Base-by-base conservation (phyloP, 2,888 invertebrate species). In the Dendrolimus pini region DNA sequence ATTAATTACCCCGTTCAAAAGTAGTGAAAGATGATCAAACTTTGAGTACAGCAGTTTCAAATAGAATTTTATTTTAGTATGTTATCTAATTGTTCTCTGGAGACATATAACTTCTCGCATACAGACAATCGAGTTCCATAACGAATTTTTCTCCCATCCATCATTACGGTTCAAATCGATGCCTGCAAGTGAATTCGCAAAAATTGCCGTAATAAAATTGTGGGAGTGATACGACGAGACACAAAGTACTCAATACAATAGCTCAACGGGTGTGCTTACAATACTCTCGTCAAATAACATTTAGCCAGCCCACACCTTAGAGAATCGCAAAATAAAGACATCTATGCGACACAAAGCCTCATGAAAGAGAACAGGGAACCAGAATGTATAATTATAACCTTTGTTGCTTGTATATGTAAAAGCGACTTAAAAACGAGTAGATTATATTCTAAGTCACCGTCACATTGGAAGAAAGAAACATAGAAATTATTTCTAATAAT, bases 241-340 rank as follows among this genome's bases (percentile, higher is more conserved):
- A 83, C 76, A 84, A 80, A 78, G 75, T 72, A 41, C 58, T 52
- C 41, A 12, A 41, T 52, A 87, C 85, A 89, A 90, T 70, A 70
- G 78, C 89, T n/a, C 89, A 65, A 74, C 89, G 75, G 89, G 88
- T 80, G 86, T 78, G 80, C 88, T 82, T 76, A 88, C 88, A 84
- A 85, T 83, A 75, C 80, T 77, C 78, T 89, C 87, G 86, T 90
- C 88, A 89, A 89, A 89, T 89, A 89, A 87, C 89, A 84, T 89
- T 89, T 89, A 89, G 85, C 84, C 85, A 80, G 82, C 87, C 89
- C 88, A 85, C 88, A 89, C 89, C 86, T 88, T 89, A 87, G 87
- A 87, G 79, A 84, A 85, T 88, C 85, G 85, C 89, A 83, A 89
- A 87, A 90, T 90, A 80, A 84, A 90, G 89, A 89, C 86, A 86